A percentile compares a stretch with the other conserved stretches of the same genome.
These are phyloP conservation scores for Cochlearius cochlearius DNA, from an alignment of 2,113 vertebrate species.

Conservation along the genomic window DNA sequence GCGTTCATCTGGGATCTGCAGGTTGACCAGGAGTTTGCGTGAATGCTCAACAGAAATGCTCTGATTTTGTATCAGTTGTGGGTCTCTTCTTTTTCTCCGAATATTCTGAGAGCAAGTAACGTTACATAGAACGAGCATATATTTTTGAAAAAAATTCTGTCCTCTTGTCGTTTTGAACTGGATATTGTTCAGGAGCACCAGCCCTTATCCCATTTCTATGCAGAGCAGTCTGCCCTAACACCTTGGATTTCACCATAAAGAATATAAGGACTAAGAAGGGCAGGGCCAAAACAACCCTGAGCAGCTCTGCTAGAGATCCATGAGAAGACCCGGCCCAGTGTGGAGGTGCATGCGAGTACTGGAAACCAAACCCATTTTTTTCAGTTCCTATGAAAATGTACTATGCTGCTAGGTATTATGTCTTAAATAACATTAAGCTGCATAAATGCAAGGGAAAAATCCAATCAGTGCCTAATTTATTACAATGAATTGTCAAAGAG, in stretches of 20 bases:
- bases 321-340: background rate
- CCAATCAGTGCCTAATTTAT: background rate
- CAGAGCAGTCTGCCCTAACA: background rate
- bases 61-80: background rate
- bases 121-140: accelerated
- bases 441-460: background rate
- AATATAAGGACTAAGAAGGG: background rate
- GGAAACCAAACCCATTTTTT: background rate
- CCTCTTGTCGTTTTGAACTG: background rate
- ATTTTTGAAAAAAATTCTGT: background rate
- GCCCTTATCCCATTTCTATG: accelerated
- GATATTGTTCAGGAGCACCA: background rate
- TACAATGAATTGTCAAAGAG: background rate
- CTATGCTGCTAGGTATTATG: background rate
- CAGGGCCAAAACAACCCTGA: background rate
- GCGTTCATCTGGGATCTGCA: background rate
- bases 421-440: background rate
- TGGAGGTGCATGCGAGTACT: background rate
- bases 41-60: background rate
- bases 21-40: background rate
- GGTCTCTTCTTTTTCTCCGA: background rate
- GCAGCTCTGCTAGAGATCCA: background rate
- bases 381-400: accelerated
- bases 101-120: background rate
- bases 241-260: background rate